These are phyloP conservation scores for Ornithoptera alexandrae DNA, from an alignment of 2,888 invertebrate genomes.

Conservation along the genomic window DNA sequence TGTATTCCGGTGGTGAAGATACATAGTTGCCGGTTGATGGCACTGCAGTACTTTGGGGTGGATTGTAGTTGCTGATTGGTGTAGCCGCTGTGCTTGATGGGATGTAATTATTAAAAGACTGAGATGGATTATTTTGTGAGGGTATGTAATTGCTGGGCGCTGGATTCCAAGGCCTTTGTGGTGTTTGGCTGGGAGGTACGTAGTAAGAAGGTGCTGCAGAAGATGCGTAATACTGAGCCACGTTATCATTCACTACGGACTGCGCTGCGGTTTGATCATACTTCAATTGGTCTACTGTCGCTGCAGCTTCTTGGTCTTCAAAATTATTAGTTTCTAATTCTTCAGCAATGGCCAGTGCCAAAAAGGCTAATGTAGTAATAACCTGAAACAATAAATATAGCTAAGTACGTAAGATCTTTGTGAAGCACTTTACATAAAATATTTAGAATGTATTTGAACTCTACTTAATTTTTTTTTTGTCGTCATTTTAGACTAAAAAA, in stretches of 20 bases:
- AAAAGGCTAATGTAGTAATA: conserved; percentile 50
- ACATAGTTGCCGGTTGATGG: conserved; percentile 31
- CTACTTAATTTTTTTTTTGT: background rate
- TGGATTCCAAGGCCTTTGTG: conserved; percentile 41
- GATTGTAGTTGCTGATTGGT: conserved; percentile 30
- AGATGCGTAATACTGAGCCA: conserved; percentile 43
- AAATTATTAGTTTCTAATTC: conserved; percentile 42
- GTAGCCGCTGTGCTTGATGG: conserved; percentile 36
- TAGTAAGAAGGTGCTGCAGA: conserved; percentile 38
- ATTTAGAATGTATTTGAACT: background rate
- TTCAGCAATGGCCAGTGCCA: conserved; percentile 60
- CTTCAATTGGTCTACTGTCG: conserved; percentile 51
- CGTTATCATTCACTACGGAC: conserved; percentile 43
- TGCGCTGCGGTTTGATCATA: conserved; percentile 42
- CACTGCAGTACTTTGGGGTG: conserved; percentile 28
- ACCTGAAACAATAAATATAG: conserved; percentile 44
- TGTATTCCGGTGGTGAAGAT: conserved; percentile 36
- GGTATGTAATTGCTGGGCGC: conserved; percentile 32
- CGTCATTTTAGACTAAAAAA: background rate
- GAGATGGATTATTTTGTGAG: conserved; percentile 30
- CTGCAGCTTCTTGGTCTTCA: conserved; percentile 56
- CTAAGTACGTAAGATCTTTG: background rate
- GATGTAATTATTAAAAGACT: conserved; percentile 34
- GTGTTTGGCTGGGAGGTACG: conserved; percentile 35
- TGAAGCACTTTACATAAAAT: background rate